These are phyloP conservation scores for Leucozona laternaria DNA, from an alignment of 2,888 invertebrate genomes.

Conservation along the genomic window DNA sequence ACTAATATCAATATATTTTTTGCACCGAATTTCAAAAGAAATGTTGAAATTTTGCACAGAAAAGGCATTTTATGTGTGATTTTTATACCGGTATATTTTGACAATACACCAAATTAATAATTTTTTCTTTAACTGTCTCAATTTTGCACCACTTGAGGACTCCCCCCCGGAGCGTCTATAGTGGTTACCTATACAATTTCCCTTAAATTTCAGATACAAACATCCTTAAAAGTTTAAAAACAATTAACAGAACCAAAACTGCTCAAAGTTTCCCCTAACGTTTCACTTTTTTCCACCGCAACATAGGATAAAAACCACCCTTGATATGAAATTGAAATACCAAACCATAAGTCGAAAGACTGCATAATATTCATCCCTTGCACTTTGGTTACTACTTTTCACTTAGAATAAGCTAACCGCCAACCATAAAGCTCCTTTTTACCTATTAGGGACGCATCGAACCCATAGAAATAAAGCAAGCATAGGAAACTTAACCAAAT, in stretches of 20 bases:
- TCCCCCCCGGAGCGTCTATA: too few species aligned
- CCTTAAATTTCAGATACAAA: too few species aligned
- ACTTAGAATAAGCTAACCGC: constrained; percentile 72
- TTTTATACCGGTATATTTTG: too few species aligned
- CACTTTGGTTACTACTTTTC: constrained; percentile 45
- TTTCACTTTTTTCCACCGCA: background rate
- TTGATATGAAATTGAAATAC: background rate
- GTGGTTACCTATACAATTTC: too few species aligned
- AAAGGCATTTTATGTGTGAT: too few species aligned
- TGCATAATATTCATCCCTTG: constrained; percentile 39
- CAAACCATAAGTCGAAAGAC: constrained; percentile 42
- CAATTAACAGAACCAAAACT: background rate
- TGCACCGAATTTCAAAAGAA: too few species aligned
- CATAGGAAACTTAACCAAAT: constrained; percentile 33
- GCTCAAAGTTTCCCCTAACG: background rate
- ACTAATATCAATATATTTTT: too few species aligned
- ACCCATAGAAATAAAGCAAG: constrained; percentile 61
- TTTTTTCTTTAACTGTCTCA: too few species aligned
- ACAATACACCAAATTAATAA: too few species aligned
- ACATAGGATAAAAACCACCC: background rate
- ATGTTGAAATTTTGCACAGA: too few species aligned
- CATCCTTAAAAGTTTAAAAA: background rate
- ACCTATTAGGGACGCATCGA: constrained; percentile 68
- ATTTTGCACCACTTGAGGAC: too few species aligned
- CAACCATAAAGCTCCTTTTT: constrained; percentile 46